Base-by-base conservation (phyloP, 2,888 invertebrate genomes). In the Metacarcinus magister region DNA sequence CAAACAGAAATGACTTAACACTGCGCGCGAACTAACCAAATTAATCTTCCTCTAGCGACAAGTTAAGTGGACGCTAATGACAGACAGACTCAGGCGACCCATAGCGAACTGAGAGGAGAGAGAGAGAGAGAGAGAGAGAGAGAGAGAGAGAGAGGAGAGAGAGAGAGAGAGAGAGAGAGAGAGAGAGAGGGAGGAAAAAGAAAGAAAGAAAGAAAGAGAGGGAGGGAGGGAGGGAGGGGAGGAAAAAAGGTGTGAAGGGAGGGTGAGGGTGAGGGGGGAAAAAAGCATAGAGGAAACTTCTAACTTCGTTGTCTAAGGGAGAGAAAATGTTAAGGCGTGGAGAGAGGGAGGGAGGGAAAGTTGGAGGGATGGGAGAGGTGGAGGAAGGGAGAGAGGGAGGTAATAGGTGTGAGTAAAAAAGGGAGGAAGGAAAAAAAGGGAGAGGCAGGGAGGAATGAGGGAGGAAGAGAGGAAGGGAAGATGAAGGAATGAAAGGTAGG, bases 41-140 rank as follows among this genome's bases (percentile, higher is more conserved):
- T 94, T 94, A 89, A 94, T 89, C 87, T 94, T 94, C 48, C 94
- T 44, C 10, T 39, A 89, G 48, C 89, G 87, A 89, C 89, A 89
- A 89, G 87, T 89, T 94, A 87, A 94, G 89, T 87, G 89, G 48
- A 54, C 43, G 46, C 46, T 93, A 93, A 93, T 93, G 54, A 91
- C 91, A 82, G 82, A 82, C 91, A 48, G 93, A 48, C 93, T 43
- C 93, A 4, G 32, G 60, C 60, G n/a, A 39, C 93, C 93, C 93
- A 82, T 82, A 82, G 82, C 32, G 82, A 82, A n/a, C 32, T 13
- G 82, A 82, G 82, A 28, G 32, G 23, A 32, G 32, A 32, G n/a
- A 67, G 23, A 67, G 67, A 13, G 32, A 32, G 16, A 32, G 82
- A 16, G 13, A 82, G 8, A 82, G 2, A 28, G 67, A 19, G 8